These are phyloP conservation scores for Drosophila azteca DNA, from an alignment of 1,140 invertebrate species.

Conservation along the genomic window DNA sequence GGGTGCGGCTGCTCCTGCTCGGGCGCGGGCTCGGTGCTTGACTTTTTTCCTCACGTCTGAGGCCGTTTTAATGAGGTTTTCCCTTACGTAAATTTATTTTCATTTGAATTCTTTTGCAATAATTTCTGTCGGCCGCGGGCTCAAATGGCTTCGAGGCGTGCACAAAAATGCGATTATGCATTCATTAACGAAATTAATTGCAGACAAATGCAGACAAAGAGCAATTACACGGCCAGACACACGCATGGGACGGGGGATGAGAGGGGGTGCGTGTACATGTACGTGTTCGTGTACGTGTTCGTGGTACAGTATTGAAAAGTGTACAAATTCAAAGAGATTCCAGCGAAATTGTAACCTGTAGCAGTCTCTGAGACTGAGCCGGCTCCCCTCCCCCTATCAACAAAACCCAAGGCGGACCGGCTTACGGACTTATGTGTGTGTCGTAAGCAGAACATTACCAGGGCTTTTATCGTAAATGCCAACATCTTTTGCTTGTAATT, in stretches of 20 bases:
- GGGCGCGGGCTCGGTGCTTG: not conserved
- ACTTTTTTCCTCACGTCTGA: conserved; percentile 55
- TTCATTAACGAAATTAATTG: conserved; percentile 81
- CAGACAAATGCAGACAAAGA: conserved; percentile 66
- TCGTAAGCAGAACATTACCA: conserved; percentile 79
- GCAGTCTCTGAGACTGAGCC: conserved; percentile 13
- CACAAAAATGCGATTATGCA: conserved; percentile 80
- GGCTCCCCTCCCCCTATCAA: conserved; percentile 28
- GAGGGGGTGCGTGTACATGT: conserved; percentile 30
- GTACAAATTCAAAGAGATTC: conserved; percentile 22
- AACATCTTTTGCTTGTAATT: conserved; percentile 80
- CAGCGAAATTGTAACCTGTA: conserved; percentile 27
- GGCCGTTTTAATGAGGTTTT: conserved; percentile 77
- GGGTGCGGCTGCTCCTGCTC: no score
- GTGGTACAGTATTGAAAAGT: conserved; percentile 38
- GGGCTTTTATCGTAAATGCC: conserved; percentile 81
- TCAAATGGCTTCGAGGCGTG: conserved; percentile 75
- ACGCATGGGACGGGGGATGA: conserved; percentile 1
- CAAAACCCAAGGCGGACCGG: conserved; percentile 38
- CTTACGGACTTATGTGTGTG: conserved; percentile 46
- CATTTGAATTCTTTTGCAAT: conserved; percentile 77
- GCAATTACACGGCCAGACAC: conserved; percentile 42
- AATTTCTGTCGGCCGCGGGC: conserved; percentile 52
- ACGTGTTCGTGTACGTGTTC: conserved; percentile 47
- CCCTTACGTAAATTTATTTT: conserved; percentile 81